Evolutionary conservation across 1,140 invertebrate genomes (phyloP).

Genomic region (Magallana angulata): DNA sequence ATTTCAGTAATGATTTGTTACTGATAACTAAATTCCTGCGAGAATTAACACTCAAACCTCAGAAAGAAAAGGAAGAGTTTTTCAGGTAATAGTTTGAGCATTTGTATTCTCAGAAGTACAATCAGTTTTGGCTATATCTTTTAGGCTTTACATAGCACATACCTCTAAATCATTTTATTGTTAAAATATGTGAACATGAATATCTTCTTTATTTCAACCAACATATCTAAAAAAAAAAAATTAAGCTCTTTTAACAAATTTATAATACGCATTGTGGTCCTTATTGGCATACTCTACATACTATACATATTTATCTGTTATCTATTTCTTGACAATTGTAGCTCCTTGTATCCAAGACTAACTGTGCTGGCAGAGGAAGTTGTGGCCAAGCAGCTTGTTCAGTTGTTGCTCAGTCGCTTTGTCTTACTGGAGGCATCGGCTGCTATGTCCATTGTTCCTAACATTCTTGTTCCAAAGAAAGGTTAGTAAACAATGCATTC

Average conservation of each 20-base stretch:
- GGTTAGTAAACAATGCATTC: conserved; percentile 48
- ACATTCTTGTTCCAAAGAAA: conserved; percentile 85
- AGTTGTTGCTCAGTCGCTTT: conserved; percentile 88
- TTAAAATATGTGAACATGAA: too few relatives aligned
- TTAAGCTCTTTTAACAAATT: too few relatives aligned
- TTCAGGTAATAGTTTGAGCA: conserved; percentile 82
- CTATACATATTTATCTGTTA: too few relatives aligned
- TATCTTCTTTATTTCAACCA: too few relatives aligned
- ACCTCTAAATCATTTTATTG: too few relatives aligned
- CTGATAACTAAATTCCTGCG: conserved; percentile 89
- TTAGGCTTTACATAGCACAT: too few relatives aligned
- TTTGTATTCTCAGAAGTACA: too few relatives aligned
- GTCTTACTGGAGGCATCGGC: conserved; percentile 90
- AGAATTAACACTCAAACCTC: conserved; percentile 88
- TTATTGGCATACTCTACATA: too few relatives aligned
- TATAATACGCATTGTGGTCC: too few relatives aligned
- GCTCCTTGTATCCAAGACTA: background rate
- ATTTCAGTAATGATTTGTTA: conserved; percentile 89
- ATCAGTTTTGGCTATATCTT: too few relatives aligned
- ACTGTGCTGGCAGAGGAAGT: conserved; percentile 85
- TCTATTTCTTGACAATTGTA: background rate
- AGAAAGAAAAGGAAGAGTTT: conserved; percentile 87
- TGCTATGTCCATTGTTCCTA: conserved; percentile 86
- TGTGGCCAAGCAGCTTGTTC: conserved; percentile 88
- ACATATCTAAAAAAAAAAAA: too few relatives aligned